Base-by-base conservation (phyloP, 2,888 invertebrate genomes). In the Drosophila nigritarsus region DNA sequence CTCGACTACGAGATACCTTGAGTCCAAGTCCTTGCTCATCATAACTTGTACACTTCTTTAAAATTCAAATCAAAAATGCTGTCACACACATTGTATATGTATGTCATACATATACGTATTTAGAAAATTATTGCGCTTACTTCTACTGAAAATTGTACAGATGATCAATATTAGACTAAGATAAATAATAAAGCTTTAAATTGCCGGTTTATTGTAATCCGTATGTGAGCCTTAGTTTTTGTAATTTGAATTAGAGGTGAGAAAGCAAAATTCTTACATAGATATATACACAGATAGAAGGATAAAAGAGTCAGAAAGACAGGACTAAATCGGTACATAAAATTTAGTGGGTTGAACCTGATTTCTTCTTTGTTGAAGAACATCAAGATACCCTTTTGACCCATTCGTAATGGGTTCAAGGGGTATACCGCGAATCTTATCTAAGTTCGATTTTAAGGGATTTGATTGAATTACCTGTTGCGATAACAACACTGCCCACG, bases 401-500 rank as follows among this genome's bases (percentile, higher is more conserved):
- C 8, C 4, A 45, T 4, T 45, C 20, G 15, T 45, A 24, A 45
- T 24, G 45, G 20, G 45, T 24, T 4, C 45, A 45, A 7, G 45
- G 15, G 45, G 45, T 2, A 24, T 15, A 8, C 45, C 2, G 13
- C 29, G 58, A 72, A 74, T 73, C 78, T 78, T 78, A 78, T 78
- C 78, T 68, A 45, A 58, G 36, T 15, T 38, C 38, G 72, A 78
- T 75, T 63, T 72, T 34, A 38, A 61, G 49, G 34, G 65, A 68
- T 72, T 63, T 78, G 75, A 78, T 73, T 78, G 49, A 78, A 59
- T 66, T 61, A 36, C 18, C 36, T 34, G 18, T 3, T 18, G 7
- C 29, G 78, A 78, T 78, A 78, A 64, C 18, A 60, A 24, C 30
- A 36, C n/a, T 18, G 7, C 7, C 40, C 29, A 24, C 11, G 5